These are phyloP conservation scores for Platysteira castanea DNA, from an alignment of 2,113 vertebrate species.

Conservation along the genomic window DNA sequence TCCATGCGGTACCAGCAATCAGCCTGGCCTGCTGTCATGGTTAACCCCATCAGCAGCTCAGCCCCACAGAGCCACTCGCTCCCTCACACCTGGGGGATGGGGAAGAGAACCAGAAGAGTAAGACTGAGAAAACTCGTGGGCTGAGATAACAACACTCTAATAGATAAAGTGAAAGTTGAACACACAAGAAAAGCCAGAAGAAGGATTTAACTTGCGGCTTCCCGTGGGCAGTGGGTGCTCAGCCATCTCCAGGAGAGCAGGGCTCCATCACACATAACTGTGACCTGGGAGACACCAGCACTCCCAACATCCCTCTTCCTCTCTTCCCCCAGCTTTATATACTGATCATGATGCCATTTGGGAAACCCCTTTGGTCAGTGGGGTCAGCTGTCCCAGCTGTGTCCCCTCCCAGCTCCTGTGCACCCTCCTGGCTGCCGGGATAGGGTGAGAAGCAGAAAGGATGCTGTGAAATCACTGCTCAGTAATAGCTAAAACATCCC, in stretches of 20 bases:
- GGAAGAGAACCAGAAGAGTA: not conserved
- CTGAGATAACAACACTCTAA: not conserved
- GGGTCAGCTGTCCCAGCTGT: not conserved
- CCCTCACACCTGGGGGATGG: not conserved
- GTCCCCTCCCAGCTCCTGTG: not conserved
- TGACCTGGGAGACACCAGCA: not conserved
- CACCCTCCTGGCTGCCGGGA: not conserved
- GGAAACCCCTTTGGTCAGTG: not conserved
- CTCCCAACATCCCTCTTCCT: not conserved
- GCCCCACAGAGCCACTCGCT: not conserved
- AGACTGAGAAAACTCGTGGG: not conserved
- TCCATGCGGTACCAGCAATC: not conserved
- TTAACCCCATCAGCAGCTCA: not conserved
- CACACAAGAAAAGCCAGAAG: not conserved
- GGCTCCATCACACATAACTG: not conserved
- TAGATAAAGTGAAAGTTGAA: not conserved
- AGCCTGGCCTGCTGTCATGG: not conserved
- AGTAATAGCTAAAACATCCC: not conserved
- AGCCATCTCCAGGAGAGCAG: not conserved
- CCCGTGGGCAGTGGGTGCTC: not conserved
- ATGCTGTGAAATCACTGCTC: not conserved
- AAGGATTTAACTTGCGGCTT: not conserved
- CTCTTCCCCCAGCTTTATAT: not conserved
- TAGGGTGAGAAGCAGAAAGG: not conserved
- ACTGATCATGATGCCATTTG: not conserved